Base-by-base conservation (phyloP, 2,888 invertebrate genomes). In the Hirtodrosophila cameraria region DNA sequence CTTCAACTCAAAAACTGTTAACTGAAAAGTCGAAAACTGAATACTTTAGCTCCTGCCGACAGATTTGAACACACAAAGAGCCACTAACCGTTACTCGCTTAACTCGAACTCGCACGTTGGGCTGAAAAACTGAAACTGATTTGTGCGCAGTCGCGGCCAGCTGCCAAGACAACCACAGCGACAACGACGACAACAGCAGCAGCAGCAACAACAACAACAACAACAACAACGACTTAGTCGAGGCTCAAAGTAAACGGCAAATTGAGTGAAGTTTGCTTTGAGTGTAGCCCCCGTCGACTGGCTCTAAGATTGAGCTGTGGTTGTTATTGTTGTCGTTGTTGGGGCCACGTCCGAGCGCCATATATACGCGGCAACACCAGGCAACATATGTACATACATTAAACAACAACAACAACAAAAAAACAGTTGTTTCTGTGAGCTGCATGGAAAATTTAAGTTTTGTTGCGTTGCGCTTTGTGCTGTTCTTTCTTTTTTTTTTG, bases 41-140 rank as follows among this genome's bases (percentile, higher is more conserved):
- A 31, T 35, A n/a, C n/a, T 48, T 18, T 15, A 43, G 42, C 63
- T 70, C 58, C 71, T 60, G 66, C 39, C 35, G 39, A 12, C 16
- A n/a, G 13, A 27, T 15, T 9, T n/a, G n/a, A n/a, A 36, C 35
- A 55, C 46, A 46, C 15, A 54, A 36, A 49, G 15, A 20, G 28
- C 25, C 67, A 75, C 75, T 74, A 83, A 83, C 85, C 86, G 88
- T 82, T 80, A 82, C 81, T 76, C 75, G 72, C 70, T 75, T n/a
- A n/a, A n/a, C n/a, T 63, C 81, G 87, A 85, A 87, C 89, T 90
- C 87, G 87, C 88, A 88, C 88, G 88, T 86, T 89, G 88, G 89
- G 89, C 89, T 87, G 86, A 86, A 88, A 88, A 89, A 89, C 88
- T 89, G 89, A 89, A 88, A 90, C 89, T 90, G 88, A 90, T 75